These are phyloP conservation scores for Petroica traversi DNA, from an alignment of 2,113 vertebrate species.

Conservation along the genomic window DNA sequence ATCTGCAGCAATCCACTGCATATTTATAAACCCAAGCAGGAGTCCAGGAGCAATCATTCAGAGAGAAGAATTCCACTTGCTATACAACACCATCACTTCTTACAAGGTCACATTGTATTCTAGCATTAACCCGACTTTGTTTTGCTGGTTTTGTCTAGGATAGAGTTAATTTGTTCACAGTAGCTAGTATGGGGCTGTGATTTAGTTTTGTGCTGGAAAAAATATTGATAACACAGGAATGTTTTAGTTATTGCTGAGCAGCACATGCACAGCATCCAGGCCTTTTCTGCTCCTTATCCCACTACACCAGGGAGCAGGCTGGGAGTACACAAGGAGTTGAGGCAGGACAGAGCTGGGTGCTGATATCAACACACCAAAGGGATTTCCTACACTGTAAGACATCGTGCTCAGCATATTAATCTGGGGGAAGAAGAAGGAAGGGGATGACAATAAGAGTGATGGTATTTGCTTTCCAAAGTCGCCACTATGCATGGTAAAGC, in stretches of 20 bases:
- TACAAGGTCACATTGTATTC: background rate
- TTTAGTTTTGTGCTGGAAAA: background rate
- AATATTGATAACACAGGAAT: background rate
- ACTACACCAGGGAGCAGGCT: background rate
- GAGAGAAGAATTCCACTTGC: background rate
- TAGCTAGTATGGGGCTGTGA: background rate
- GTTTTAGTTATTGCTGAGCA: background rate
- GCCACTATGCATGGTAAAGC: accelerated
- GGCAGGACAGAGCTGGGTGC: background rate
- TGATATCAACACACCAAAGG: background rate
- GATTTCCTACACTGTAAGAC: background rate
- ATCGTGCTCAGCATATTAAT: background rate
- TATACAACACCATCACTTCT: background rate
- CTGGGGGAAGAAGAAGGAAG: background rate
- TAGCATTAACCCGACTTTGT: background rate
- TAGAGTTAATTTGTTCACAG: background rate
- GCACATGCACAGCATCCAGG: background rate
- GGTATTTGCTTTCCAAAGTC: background rate
- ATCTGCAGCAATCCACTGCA: background rate
- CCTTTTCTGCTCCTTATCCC: background rate
- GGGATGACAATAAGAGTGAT: background rate
- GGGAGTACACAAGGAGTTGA: background rate
- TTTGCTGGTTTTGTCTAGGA: background rate
- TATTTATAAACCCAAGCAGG: background rate
- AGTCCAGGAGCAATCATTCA: background rate